Evolutionary conservation across 2,797 vertebrate species (phyloP), one percentile per base, ranked within the genome.

Genomic region (Lates japonicus): DNA sequence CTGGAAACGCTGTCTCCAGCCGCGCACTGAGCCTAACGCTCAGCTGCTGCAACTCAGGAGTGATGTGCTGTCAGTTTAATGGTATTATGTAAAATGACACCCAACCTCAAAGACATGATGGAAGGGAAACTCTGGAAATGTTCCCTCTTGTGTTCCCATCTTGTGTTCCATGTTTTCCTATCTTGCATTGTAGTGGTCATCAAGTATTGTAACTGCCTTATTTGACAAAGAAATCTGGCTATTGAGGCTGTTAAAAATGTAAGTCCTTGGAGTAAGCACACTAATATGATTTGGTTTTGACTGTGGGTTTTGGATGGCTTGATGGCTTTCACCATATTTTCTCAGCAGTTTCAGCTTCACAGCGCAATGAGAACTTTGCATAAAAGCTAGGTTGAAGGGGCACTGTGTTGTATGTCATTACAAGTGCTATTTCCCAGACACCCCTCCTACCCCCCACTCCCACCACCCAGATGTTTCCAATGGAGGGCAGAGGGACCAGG

Each of bases 391-490:
- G 80, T 87, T 33, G 57, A 80, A 69, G 76, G 80, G 77, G 33
- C 61, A 80, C 76, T 72, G 65, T 78, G 78, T 83, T 87, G 67
- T 77, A 76, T 91, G 90, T 90, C 77, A 83, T 80, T 81, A 71
- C 78, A 62, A 84, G 62, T 16, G 74, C 71, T 60, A 55, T 87
- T 92, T 90, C 92, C 90, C 85, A 92, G 87, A 84, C 80, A 46
- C 87, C 81, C 77, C 85, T 75, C 81, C 81, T 89, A 44, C 70
- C 44, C 33, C 61, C 8, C 74, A 83, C 78, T 74, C 81, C 88
- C 85, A 64, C 88, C 57, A 31, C 79, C 85, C 94, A 95, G 92
- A 94, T 95, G 95, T 94, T 94, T 94, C 87, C 87, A 93, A 89
- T 94, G 88, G 70, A 88, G 82, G 67, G 70, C 80, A 82, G 61